Base-by-base conservation (phyloP, 2,113 vertebrate species). In the Larimichthys crocea region DNA sequence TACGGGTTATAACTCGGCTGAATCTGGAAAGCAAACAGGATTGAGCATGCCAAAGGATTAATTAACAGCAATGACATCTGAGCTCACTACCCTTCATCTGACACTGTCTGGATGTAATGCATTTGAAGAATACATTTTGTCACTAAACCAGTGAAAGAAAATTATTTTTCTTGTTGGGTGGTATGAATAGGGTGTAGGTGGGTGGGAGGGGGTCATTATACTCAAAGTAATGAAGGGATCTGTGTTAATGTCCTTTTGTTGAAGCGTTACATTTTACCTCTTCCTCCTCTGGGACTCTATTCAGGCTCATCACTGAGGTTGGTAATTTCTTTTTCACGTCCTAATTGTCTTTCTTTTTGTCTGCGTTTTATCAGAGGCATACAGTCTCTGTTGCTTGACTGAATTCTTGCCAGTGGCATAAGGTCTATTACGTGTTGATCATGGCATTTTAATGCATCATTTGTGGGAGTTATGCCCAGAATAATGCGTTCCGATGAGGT, bases 301-400 rank as follows among this genome's bases (percentile, higher is more conserved):
- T 88, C 78, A 89, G 53, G n/a, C 61, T 62, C 83, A 75, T 92
- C 84, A 88, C 64, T 84, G 82, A 91, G 78, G 50, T 66, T 60
- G 64, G 42, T 90, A 69, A 91, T 93, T 89, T 87, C 66, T 89
- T 89, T 75, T 75, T 59, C 81, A 79, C 57, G 0, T 84, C 89
- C 76, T 88, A 86, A 91, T 92, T 82, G 83, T 85, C 83, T 86
- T 85, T 80, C 84, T 90, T 88, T 89, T 91, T 90, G 83, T 89
- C 66, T 86, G 82, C 82, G 48, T 81, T 88, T 90, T 88, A 93
- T 92, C 92, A 60, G 79, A 76, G 56, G 31, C 52, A 50, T 78
- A 79, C 84, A 87, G 76, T 85, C 88, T 76, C 63, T 65, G 63
- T 80, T 80, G 82, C 84, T 66, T 24, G 55, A 72, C 59, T 66